Conservation (phyloP, 2,888 invertebrate species). For the Apodemia zela region DNA sequence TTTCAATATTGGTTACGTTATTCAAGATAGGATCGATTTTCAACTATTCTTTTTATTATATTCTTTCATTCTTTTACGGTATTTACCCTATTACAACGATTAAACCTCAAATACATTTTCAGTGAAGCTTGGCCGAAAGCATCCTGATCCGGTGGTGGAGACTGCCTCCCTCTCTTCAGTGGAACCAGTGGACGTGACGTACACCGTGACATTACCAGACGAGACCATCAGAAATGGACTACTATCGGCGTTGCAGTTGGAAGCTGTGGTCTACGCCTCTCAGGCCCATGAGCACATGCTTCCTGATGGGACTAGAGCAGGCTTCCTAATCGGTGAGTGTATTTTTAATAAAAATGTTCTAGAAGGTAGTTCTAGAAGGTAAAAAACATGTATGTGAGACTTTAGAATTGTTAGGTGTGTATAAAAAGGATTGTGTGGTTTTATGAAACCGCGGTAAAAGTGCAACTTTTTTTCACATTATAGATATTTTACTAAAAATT, state of each 20-base stretch:
- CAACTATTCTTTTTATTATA: no score
- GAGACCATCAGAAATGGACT: slow-evolving; percentile 91
- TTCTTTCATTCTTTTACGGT: no score
- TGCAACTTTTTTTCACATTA: no score
- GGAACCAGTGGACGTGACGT: slow-evolving; percentile 96
- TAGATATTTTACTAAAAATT: no score
- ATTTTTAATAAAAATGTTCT: neutral
- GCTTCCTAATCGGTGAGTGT: slow-evolving; percentile 92
- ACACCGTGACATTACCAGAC: slow-evolving; percentile 90
- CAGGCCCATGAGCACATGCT: slow-evolving; percentile 97
- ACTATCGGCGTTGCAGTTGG: slow-evolving; percentile 97
- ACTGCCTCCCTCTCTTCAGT: slow-evolving; percentile 98
- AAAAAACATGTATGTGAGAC: no score
- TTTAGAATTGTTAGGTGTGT: no score
- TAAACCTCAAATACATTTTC: slow-evolving; percentile 24
- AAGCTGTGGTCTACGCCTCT: slow-evolving; percentile 97
- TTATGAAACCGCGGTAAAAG: no score
- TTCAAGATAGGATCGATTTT: no score
- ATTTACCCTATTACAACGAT: no score
- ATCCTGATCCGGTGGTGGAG: slow-evolving; percentile 99
- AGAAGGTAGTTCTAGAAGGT: no score
- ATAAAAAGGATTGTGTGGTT: no score
- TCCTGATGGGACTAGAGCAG: slow-evolving; percentile 94
- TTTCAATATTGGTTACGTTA: no score
- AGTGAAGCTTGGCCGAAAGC: slow-evolving; percentile 96